Conservation (phyloP, 2,113 vertebrate species). For the Eleginops maclovinus region DNA sequence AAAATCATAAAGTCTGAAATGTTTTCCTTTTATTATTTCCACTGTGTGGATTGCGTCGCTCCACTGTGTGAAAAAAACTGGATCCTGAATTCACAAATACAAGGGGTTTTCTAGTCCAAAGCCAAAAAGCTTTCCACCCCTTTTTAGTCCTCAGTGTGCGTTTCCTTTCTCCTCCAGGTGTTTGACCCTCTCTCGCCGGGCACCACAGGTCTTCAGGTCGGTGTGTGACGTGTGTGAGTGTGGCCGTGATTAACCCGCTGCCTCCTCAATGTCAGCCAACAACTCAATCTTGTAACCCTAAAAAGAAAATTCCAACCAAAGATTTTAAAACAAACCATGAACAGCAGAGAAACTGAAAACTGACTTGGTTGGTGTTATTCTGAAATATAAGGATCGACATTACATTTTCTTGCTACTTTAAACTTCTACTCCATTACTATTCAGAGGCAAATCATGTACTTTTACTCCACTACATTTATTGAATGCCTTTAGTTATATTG, state of each 20-base stretch:
- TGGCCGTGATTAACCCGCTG: conserved; percentile 54
- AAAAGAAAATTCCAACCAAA: background rate
- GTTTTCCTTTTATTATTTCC: conserved; percentile 64
- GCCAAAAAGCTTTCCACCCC: conserved; percentile 67
- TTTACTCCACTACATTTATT: no score
- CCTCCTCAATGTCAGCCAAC: conserved; percentile 65
- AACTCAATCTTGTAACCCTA: conserved; percentile 68
- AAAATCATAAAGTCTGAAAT: conserved; percentile 65
- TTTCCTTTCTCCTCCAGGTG: conserved; percentile 44
- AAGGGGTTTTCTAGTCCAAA: conserved; percentile 76
- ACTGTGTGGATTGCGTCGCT: conserved; percentile 44
- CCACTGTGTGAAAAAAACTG: conserved; percentile 41
- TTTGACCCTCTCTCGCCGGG: conserved; percentile 30
- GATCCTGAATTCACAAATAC: conserved; percentile 64
- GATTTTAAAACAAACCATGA: background rate
- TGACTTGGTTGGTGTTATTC: background rate
- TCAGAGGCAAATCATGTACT: no score
- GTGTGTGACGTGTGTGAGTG: conserved; percentile 49
- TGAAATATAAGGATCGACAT: no score
- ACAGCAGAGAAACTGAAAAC: background rate
- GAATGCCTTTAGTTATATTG: no score
- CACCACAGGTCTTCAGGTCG: conserved; percentile 45
- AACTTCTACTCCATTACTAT: no score
- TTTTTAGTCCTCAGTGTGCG: conserved; percentile 58
- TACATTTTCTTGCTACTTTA: no score